Base-by-base conservation (phyloP, 2,888 invertebrate genomes). In the Stomorhina lunata region DNA sequence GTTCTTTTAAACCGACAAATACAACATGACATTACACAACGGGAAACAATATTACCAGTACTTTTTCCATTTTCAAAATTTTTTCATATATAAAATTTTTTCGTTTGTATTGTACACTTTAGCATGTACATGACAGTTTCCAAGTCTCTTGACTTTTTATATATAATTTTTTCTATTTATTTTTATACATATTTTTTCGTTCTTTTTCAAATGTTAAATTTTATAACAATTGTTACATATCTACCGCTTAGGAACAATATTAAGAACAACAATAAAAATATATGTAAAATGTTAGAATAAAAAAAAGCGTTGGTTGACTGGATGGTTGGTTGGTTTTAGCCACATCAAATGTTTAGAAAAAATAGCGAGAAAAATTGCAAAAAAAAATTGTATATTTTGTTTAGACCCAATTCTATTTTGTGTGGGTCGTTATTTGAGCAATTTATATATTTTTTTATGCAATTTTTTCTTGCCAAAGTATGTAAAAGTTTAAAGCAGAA, bases 101-200 rank as follows among this genome's bases (percentile, higher is more conserved):
- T 66, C 61, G 25, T 32, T 29, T 68, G 32, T 17, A 9, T 59
- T 50, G 57, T 66, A 12, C 34, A 66, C 72, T 80, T 73, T 48
- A 73, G 66, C 72, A 63, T 68, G 75, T 29, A 69, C 65, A 81
- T 81, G 77, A 81, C 81, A 81, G 53, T 77, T 72, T 63, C 40
- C 59, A 72, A 81, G 81, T 72, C 77, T 66, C 59, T 76, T 59
- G 48, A 68, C 75, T 57, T 75, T 66, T 73, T 45, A 12, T 55
- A 55, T 69, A 43, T 32, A 63, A 66, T 32, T 9, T 34, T 71
- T 2, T 50, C n/a, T 78, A 55, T 55, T 63, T 71, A 29, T 59
- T 17, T 50, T 37, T 61, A 29, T 55, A 40, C n/a, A 6, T 50
- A 15, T 48, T 59, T 57, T 32, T 71, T 25, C n/a, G 6, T 27